Evolutionary conservation across 2,888 invertebrate species (phyloP).

Genomic region (Spisula solida): DNA sequence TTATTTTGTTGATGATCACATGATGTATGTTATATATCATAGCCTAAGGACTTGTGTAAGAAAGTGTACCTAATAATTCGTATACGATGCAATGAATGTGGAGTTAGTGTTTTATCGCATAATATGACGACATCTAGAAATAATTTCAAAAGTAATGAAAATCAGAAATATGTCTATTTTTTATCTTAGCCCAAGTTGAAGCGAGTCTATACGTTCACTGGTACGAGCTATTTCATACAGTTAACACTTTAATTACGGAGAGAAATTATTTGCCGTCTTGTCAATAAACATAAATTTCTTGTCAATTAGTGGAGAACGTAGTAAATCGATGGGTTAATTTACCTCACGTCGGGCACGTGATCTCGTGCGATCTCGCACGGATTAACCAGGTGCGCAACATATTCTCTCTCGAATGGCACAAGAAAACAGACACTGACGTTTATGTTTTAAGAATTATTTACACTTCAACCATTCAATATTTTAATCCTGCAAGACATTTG

Average conservation of each 20-base stretch:
- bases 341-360: constrained; percentile 25
- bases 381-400: constrained; percentile 30
- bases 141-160: too few relatives aligned
- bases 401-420: not conserved
- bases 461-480: constrained; percentile 17
- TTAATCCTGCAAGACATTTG: constrained; percentile 16
- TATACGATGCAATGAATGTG: too few relatives aligned
- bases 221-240: not conserved
- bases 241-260: not conserved
- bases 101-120: too few relatives aligned
- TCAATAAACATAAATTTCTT: constrained; percentile 23
- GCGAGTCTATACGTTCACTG: constrained; percentile 1
- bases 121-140: too few relatives aligned
- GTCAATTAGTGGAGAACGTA: not conserved
- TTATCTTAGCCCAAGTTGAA: not conserved
- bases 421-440: constrained; percentile 8
- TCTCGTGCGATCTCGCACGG: not conserved
- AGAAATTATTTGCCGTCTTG: constrained; percentile 16
- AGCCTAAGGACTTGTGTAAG: too few relatives aligned
- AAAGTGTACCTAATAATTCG: too few relatives aligned
- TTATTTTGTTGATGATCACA: too few relatives aligned
- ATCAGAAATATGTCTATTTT: too few relatives aligned
- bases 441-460: constrained; percentile 26
- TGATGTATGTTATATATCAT: too few relatives aligned
- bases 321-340: constrained; percentile 27